Conservation (phyloP, 2,113 vertebrate species). For the Macaca nemestrina region DNA sequence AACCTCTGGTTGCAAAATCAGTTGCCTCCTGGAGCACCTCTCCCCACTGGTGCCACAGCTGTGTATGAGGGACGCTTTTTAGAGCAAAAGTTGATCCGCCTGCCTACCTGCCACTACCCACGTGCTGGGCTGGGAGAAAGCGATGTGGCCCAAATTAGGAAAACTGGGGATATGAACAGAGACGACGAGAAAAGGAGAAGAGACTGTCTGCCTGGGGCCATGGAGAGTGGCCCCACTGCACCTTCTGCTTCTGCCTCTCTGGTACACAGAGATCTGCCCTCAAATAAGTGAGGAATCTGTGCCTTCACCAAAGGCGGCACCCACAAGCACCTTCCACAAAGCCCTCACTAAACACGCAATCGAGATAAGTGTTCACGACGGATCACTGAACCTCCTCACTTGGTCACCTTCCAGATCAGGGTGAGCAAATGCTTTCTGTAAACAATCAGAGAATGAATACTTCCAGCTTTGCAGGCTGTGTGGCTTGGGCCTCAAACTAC, state of each 20-base stretch:
- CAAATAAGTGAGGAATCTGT: not conserved
- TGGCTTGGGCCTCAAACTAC: not conserved
- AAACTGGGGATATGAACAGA: not conserved
- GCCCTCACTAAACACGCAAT: no score
- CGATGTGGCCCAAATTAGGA: no score
- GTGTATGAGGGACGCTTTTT: not conserved
- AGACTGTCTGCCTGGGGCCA: no score
- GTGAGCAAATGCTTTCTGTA: no score
- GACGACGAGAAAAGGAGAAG: no score
- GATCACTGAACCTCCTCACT: rapidly evolving
- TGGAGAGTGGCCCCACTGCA: not conserved
- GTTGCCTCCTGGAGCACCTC: not conserved
- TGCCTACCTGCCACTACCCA: no score
- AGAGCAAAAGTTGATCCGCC: rapidly evolving
- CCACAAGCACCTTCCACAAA: not conserved
- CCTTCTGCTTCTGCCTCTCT: no score
- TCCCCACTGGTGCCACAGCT: not conserved
- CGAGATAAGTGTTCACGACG: rapidly evolving
- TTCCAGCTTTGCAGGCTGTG: not conserved
- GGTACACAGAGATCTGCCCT: not conserved
- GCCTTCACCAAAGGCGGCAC: not conserved
- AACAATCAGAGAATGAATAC: no score
- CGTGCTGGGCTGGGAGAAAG: not conserved
- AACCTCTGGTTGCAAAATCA: not conserved
- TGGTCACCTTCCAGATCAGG: not conserved